Evolutionary conservation across 2,113 vertebrate genomes (phyloP).

Genomic region (Myrmecophaga tridactyla): DNA sequence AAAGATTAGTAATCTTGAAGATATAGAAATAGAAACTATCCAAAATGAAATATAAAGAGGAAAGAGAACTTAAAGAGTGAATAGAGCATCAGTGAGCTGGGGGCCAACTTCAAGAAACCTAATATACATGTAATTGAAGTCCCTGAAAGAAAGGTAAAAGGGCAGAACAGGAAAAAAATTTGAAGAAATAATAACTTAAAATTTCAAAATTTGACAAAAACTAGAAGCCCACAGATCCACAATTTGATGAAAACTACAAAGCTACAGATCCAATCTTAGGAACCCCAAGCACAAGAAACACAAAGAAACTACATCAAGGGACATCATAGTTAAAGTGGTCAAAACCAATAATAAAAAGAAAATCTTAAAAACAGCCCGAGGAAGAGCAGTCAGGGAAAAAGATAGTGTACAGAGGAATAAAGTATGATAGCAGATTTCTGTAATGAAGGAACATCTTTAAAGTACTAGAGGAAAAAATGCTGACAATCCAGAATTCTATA

Average conservation of each 20-base stretch:
- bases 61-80: not conserved
- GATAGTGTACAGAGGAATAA: not conserved
- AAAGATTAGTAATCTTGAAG: not conserved
- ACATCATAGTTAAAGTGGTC: not conserved
- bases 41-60: not conserved
- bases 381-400: not conserved
- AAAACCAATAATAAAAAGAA: not conserved
- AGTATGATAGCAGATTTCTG: not conserved
- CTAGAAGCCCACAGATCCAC: not conserved
- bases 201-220: not conserved
- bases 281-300: not conserved
- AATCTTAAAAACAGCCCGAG: not conserved
- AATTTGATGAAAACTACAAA: not conserved
- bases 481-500: not conserved
- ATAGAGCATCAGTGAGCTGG: not conserved
- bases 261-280: not conserved
- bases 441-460: not conserved
- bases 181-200: not conserved
- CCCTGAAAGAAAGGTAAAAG: not conserved
- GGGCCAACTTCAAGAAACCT: not conserved
- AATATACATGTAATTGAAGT: not conserved
- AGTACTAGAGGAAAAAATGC: not conserved
- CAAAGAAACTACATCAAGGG: not conserved
- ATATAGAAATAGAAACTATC: not conserved
- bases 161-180: not conserved